phyloP scores from a whole-genome alignment of 2,888 invertebrate species.

The Drosophila phalerata region DNA sequence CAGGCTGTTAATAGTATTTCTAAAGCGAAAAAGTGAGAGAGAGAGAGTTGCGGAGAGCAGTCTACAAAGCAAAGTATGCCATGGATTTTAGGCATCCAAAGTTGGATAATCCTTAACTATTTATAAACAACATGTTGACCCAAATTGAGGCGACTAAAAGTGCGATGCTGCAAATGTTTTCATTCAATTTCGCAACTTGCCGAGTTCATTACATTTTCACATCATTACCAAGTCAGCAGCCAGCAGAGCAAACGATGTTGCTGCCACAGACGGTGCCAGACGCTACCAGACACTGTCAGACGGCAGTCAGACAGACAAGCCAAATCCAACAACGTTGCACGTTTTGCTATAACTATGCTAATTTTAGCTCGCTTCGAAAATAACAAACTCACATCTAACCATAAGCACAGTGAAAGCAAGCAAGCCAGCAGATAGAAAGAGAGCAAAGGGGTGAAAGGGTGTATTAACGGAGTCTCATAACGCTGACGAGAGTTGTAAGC shows the following conservation, averaged over 20 bases:
- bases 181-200: slow-evolving; percentile 58
- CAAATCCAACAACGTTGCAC: slow-evolving; percentile 32
- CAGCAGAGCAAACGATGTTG: slow-evolving; percentile 12
- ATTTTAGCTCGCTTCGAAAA: slow-evolving; percentile 74
- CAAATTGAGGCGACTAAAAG: slow-evolving; percentile 33
- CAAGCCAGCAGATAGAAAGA: neutral
- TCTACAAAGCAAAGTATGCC: neutral
- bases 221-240: slow-evolving; percentile 70
- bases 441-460: neutral
- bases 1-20: slow-evolving; percentile 60
- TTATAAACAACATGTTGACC: slow-evolving; percentile 46
- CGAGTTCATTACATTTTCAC: slow-evolving; percentile 69
- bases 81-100: slow-evolving; percentile 16
- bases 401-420: slow-evolving; percentile 12
- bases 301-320: slow-evolving; percentile 11
- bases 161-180: slow-evolving; percentile 43
- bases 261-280: slow-evolving; percentile 12
- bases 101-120: slow-evolving; percentile 17
- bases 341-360: slow-evolving; percentile 75
- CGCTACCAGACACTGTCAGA: slow-evolving; percentile 9
- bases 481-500: slow-evolving; percentile 72
- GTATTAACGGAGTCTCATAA: slow-evolving; percentile 42
- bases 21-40: slow-evolving; percentile 8
- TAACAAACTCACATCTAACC: slow-evolving; percentile 68
- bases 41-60: neutral